Conservation (phyloP, 2,888 invertebrate species). For the Diarsia rubi region DNA sequence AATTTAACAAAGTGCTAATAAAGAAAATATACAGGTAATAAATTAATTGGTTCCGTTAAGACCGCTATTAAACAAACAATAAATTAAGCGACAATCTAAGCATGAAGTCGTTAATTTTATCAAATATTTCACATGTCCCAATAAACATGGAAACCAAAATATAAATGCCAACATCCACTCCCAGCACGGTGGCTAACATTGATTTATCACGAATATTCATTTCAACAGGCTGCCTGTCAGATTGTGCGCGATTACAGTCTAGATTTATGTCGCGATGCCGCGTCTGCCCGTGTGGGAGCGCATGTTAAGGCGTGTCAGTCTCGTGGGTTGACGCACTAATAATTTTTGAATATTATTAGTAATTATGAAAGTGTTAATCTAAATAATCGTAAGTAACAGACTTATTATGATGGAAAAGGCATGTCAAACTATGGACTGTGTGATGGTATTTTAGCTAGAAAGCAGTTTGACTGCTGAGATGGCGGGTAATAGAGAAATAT, state of each 20-base stretch:
- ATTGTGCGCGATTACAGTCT: constrained; percentile 84
- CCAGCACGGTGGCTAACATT: constrained; percentile 85
- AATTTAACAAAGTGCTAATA: not conserved
- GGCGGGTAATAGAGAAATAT: too few relatives aligned
- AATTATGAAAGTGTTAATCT: not conserved
- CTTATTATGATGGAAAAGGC: not conserved
- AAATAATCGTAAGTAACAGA: not conserved
- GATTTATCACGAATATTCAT: constrained; percentile 90
- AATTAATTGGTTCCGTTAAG: constrained; percentile 20
- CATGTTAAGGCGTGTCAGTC: constrained; percentile 54
- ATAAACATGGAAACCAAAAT: constrained; percentile 59
- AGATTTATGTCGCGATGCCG: constrained; percentile 85
- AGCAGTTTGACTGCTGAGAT: too few relatives aligned
- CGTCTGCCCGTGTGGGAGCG: constrained; percentile 73
- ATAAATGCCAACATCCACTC: constrained; percentile 59
- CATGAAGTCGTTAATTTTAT: constrained; percentile 40
- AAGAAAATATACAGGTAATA: not conserved
- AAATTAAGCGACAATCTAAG: constrained; percentile 21
- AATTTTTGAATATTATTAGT: not conserved
- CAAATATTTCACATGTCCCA: constrained; percentile 47
- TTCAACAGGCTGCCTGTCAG: constrained; percentile 88
- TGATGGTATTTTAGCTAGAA: too few relatives aligned
- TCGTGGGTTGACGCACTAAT: constrained; percentile 7
- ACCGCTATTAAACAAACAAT: constrained; percentile 16
- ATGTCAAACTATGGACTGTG: not conserved